Conservation (phyloP, 2,113 vertebrate species). For the Caranx melampygus region DNA sequence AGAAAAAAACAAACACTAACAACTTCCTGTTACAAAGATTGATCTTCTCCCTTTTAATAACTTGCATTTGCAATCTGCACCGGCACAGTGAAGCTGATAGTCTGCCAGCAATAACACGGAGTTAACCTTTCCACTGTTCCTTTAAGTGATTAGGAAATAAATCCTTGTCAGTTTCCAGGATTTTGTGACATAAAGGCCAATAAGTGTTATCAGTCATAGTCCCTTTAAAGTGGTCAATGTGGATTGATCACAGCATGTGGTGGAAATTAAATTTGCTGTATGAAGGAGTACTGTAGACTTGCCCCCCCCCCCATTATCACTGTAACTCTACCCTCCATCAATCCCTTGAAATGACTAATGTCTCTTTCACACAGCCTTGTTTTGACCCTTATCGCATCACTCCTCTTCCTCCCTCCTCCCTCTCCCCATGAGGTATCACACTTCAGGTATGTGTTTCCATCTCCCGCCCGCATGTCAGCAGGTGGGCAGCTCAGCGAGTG, state of each 20-base stretch:
- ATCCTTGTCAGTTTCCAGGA: slow-evolving; percentile 28
- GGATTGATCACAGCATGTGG: slow-evolving; percentile 49
- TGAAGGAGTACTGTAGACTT: slow-evolving; percentile 31
- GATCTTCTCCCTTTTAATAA: background rate
- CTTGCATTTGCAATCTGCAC: background rate
- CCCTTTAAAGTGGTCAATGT: slow-evolving; percentile 41
- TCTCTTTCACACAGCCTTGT: slow-evolving; percentile 22
- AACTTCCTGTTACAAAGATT: background rate
- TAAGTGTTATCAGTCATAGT: slow-evolving; percentile 33
- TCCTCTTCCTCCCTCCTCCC: background rate
- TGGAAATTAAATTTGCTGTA: slow-evolving; percentile 50
- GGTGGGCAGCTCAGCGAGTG: slow-evolving; percentile 37
- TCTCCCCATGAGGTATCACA: background rate
- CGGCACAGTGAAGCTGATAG: background rate
- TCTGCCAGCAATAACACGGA: too few species aligned
- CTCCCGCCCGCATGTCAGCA: slow-evolving; percentile 28
- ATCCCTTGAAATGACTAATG: slow-evolving; percentile 41
- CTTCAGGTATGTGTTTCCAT: slow-evolving; percentile 35
- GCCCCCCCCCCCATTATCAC: slow-evolving; percentile 32
- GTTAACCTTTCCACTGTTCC: background rate
- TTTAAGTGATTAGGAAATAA: slow-evolving; percentile 32
- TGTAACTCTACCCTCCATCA: slow-evolving; percentile 52
- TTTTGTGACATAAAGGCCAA: slow-evolving; percentile 11
- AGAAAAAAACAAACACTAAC: background rate
- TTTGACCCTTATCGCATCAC: slow-evolving; percentile 32